phyloP scores from a whole-genome alignment of 2,113 vertebrate genomes.

The Cheirogaleus medius region DNA sequence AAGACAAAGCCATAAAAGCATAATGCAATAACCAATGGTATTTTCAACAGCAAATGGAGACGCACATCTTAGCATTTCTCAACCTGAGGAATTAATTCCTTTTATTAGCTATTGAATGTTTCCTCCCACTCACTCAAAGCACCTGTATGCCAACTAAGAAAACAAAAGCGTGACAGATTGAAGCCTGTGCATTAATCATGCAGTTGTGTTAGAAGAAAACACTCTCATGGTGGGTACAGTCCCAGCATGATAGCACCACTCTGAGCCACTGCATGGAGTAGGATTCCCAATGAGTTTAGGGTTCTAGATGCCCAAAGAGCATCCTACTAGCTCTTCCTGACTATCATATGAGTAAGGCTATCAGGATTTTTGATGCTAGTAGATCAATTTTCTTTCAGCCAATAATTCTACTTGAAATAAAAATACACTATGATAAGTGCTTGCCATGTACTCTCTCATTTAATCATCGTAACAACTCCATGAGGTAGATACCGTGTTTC shows the following conservation, averaged over 20 bases:
- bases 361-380: neutral
- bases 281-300: neutral
- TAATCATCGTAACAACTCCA: neutral
- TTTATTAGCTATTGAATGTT: conserved; percentile 22
- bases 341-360: neutral
- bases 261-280: neutral
- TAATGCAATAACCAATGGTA: neutral
- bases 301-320: neutral
- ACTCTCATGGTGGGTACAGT: fast-evolving
- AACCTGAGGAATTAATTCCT: conserved; percentile 37
- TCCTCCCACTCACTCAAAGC: neutral
- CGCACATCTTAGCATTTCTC: neutral
- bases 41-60: conserved; percentile 21
- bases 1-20: neutral
- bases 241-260: neutral
- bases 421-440: neutral
- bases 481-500: no score
- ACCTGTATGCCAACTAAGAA: neutral
- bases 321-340: neutral
- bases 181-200: neutral
- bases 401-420: neutral
- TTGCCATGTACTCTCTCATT: neutral
- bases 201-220: neutral
- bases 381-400: neutral
- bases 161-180: neutral